Conservation (phyloP, 2,113 vertebrate genomes). For the Camelus dromedarius region DNA sequence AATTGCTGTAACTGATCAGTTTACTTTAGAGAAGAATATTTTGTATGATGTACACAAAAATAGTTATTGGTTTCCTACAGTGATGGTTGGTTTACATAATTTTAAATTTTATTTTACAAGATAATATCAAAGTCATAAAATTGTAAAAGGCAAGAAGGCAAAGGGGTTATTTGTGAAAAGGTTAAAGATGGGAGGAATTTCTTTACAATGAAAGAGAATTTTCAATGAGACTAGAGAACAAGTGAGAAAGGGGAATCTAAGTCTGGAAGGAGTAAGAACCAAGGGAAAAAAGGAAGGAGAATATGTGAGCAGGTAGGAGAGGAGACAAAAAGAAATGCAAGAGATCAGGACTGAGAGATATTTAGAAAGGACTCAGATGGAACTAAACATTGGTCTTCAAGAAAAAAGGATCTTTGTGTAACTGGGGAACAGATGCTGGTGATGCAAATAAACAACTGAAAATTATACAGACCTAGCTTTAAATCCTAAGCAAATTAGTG, state of each 20-base stretch:
- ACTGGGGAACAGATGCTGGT: background rate
- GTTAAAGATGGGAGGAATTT: background rate
- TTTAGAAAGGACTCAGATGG: background rate
- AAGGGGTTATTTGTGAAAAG: background rate
- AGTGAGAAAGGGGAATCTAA: background rate
- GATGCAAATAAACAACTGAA: background rate
- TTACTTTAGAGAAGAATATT: conserved; percentile 37
- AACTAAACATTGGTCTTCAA: background rate
- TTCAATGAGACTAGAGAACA: background rate
- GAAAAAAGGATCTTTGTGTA: background rate
- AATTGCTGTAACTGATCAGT: background rate
- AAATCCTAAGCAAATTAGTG: background rate
- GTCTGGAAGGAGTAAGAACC: background rate
- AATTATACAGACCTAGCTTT: background rate
- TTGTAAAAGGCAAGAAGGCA: background rate
- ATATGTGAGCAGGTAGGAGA: background rate
- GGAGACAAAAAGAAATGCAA: background rate
- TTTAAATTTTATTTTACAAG: conserved; percentile 8
- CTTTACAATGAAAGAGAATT: conserved; percentile 17
- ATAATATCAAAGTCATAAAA: conserved; percentile 46
- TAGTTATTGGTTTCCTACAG: background rate
- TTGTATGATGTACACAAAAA: conserved; percentile 2
- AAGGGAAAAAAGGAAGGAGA: background rate
- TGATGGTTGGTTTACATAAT: conserved; percentile 18
- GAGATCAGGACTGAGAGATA: background rate